These are phyloP conservation scores for Apeltes quadracus DNA, from an alignment of 2,113 vertebrate genomes.

Conservation along the genomic window DNA sequence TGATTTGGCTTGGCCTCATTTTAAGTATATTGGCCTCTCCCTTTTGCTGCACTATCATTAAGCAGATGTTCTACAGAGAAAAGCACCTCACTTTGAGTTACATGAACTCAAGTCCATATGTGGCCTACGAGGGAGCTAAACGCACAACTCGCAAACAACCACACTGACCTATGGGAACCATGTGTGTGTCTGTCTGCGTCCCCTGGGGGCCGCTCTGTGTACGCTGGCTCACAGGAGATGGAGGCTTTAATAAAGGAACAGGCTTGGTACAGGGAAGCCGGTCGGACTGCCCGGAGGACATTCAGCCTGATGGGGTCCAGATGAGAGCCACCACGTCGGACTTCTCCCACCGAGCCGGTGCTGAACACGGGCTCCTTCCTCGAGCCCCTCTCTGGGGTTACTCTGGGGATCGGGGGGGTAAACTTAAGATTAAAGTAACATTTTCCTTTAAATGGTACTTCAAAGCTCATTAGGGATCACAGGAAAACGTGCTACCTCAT, in stretches of 20 bases:
- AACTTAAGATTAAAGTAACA: conserved; percentile 48
- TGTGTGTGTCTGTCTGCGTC: conserved; percentile 67
- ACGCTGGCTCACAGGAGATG: conserved; percentile 71
- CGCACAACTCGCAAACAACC: conserved; percentile 71
- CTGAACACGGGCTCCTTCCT: conserved; percentile 14
- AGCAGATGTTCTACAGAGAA: conserved; percentile 72
- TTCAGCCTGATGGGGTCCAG: conserved; percentile 75
- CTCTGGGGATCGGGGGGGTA: conserved; percentile 40
- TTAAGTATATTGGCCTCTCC: conserved; percentile 37
- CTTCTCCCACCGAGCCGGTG: conserved; percentile 50
- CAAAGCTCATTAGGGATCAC: conserved; percentile 40
- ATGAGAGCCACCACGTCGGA: conserved; percentile 75
- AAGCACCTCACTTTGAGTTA: conserved; percentile 55
- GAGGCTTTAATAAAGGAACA: conserved; percentile 77
- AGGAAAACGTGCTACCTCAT: conserved; percentile 33
- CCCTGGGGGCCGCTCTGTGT: conserved; percentile 64
- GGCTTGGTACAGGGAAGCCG: conserved; percentile 73
- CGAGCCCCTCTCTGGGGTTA: conserved; percentile 36
- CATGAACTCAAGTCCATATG: conserved; percentile 68
- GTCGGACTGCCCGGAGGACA: conserved; percentile 70
- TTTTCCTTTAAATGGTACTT: conserved; percentile 41
- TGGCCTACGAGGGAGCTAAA: conserved; percentile 70
- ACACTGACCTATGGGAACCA: conserved; percentile 75
- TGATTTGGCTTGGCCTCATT: conserved; percentile 51
- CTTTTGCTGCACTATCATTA: conserved; percentile 68